A percentile compares a stretch with the other conserved stretches of the same genome.
These are phyloP conservation scores for Cataglyphis hispanica DNA, from an alignment of 1,140 invertebrate genomes.

Conservation along the genomic window DNA sequence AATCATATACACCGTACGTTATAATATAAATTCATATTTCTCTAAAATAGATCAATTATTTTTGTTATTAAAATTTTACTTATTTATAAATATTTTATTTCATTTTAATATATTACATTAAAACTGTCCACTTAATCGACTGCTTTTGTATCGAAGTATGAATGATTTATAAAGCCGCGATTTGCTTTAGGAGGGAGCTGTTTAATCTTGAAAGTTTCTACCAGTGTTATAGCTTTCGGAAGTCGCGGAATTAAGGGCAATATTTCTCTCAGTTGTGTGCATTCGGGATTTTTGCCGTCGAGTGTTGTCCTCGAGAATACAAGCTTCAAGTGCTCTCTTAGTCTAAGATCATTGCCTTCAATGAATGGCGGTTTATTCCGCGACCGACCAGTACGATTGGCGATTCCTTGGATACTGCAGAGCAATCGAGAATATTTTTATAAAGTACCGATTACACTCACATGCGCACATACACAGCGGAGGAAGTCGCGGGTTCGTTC, in stretches of 20 bases:
- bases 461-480: conserved; percentile 4
- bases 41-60: no score
- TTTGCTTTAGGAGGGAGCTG: not conserved
- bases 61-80: no score
- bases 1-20: not conserved
- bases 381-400: not conserved
- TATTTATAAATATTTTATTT: not conserved
- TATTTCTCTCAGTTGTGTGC: conserved; percentile 38
- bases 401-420: conserved; percentile 54
- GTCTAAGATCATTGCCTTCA: conserved; percentile 60
- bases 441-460: conserved; percentile 49
- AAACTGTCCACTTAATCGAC: not conserved
- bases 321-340: conserved; percentile 41
- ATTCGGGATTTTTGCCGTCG: conserved; percentile 49
- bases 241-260: conserved; percentile 33
- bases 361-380: conserved; percentile 45
- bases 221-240: conserved; percentile 19
- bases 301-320: conserved; percentile 56
- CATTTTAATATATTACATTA: not conserved
- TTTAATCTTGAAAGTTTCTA: conserved; percentile 36
- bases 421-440: conserved; percentile 64
- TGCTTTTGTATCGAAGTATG: not conserved
- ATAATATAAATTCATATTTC: no score
- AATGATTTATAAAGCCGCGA: conserved; percentile 1
- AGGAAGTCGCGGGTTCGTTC: conserved; percentile 63